Base-by-base conservation (phyloP, 2,797 vertebrate species). In the Ptychobarbus kaznakovi region DNA sequence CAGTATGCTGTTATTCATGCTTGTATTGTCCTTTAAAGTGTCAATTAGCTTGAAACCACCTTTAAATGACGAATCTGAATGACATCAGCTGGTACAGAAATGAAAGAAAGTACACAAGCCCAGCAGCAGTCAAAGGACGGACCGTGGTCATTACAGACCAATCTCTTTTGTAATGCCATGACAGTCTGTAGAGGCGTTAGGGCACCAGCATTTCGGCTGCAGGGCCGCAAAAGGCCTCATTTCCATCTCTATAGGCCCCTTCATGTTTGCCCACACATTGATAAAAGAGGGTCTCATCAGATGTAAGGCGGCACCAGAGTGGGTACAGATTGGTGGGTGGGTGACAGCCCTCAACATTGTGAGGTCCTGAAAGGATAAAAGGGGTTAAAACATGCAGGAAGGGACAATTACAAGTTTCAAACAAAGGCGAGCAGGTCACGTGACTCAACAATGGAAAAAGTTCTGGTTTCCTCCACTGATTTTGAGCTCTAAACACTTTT, bases 151-250 rank as follows among this genome's bases (percentile, higher is more conserved):
- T 81, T 86, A 87, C 84, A 85, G 87, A 83, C 81, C 86, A 42
- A 83, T 86, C 87, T 87, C 86, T 84, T 88, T 90, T 90, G 89
- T 88, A 85, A 83, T 87, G 81, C 79, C 79, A 40, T 83, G 84
- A 83, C 79, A 88, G 78, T 86, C 84, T 77, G 80, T 51, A 65
- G 87, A 90, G 89, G 87, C 89, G 70, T 88, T 87, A 88, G 84
- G 82, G 82, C 82, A 86, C 84, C 75, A 85, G 84, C 65, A 84
- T 86, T 85, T 86, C 58, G 20, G 46, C 87, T 86, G 86, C 81
- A 69, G 83, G 86, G 84, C 86, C 73, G 77, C 81, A 89, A 90
- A 90, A 87, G 86, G 81, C 85, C 87, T 90, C 83, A 89, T 90
- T 91, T 87, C 69, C 89, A 91, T 91, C 86, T 89, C 85, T 86